Evolutionary conservation across 2,797 vertebrate species (phyloP), one percentile per base, ranked within the genome.

Genomic region (Rhabdophis nuchalis): DNA sequence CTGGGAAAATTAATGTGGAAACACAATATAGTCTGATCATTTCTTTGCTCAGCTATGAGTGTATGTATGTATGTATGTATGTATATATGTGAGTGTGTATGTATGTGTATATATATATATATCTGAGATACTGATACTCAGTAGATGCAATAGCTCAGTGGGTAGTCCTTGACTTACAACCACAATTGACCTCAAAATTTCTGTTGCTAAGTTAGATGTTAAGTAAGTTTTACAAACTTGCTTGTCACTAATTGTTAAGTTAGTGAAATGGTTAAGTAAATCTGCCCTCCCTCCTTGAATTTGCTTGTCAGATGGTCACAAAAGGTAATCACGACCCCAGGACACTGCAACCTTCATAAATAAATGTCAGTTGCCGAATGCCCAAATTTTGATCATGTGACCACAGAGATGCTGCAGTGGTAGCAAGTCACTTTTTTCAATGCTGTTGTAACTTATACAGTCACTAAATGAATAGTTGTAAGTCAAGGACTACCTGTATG

Each of bases 1-100:
- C 86, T 64, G 89, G n/a, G 77, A 86, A 86, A 61, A 92, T 89
- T 89, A 92, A 89, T 72, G 52, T 56, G 85, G 58, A 72, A 87
- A 56, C 32, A 52, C 53, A 89, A 52, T 58, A 0, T 2, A 36
- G 82, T 36, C 57, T 57, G 64, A 57, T 82, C 18, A 12, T 72
- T 88, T 90, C 91, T 56, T 86, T 93, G 68, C 54, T 61, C 58
- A 60, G 11, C 7, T 60, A 60, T 60, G 58, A 60, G 25, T 60
- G 9, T 11, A 60, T 50, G 46, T 50, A 6, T 50, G 46, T 56
- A 13, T 56, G 16, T 56, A 16, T 14, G 4, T 54, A 11, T 54
- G 53, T 14, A 11, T 14, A 54, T 54, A 54, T 54, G 3, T 14
- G 2, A 13, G 53, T 54, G 53, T 53, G 53, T 54, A 13, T 54